Percentiles rank a stretch among this genome's conserved stretches.
Conservation (phyloP, 2,888 invertebrate species). For the Stegophylla sp. region DNA sequence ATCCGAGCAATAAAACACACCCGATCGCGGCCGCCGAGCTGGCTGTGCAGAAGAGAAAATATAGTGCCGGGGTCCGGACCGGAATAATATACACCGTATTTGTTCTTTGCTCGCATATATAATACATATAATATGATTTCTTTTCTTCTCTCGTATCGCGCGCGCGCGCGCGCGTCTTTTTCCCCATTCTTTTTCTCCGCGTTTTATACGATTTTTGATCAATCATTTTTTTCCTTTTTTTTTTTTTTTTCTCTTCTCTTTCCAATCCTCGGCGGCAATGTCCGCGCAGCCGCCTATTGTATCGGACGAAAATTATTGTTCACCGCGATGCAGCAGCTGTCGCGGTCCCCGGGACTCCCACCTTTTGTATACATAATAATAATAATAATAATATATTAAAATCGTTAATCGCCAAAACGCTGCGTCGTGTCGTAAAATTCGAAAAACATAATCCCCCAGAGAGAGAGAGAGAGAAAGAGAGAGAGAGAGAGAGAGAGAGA, state of each 20-base stretch:
- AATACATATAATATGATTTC: constrained; percentile 42
- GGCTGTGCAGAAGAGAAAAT: constrained; percentile 10
- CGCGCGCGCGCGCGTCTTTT: neutral
- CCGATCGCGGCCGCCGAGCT: constrained; percentile 48
- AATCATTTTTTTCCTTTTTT: too few species aligned
- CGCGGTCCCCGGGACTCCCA: constrained; percentile 46
- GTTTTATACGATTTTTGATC: constrained; percentile 56
- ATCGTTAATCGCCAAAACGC: constrained; percentile 58
- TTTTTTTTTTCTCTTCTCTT: too few species aligned
- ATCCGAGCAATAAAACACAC: constrained; percentile 57
- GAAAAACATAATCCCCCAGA: constrained; percentile 50
- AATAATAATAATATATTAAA: constrained; percentile 32
- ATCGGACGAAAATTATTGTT: constrained; percentile 43
- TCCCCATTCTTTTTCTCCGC: neutral
- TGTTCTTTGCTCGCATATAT: constrained; percentile 48
- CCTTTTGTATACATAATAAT: constrained; percentile 42
- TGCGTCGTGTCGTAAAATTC: constrained; percentile 46
- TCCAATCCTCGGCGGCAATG: constrained; percentile 50
- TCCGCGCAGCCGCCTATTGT: constrained; percentile 56
- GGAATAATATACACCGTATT: constrained; percentile 51
- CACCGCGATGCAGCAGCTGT: constrained; percentile 47
- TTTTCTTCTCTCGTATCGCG: constrained; percentile 10
- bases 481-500: too few species aligned
- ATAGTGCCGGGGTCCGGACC: constrained; percentile 36
- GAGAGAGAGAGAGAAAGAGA: too few species aligned